Base-by-base conservation (phyloP, 2,797 vertebrate species). In the Paguma larvata region DNA sequence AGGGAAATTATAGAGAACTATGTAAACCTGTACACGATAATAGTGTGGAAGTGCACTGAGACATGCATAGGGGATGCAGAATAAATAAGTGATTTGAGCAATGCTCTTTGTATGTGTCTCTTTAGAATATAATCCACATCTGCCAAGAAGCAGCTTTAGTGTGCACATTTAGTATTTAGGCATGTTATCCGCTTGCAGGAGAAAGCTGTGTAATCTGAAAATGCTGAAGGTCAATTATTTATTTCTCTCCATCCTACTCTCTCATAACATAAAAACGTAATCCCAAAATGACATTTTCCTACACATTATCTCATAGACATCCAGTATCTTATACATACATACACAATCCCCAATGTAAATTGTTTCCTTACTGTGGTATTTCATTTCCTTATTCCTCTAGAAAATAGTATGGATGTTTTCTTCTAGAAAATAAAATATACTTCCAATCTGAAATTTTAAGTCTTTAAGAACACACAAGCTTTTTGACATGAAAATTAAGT, bases 201-300 rank as follows among this genome's bases (percentile, higher is more conserved):
- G 65, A 97, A 85, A 63, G 34, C 41, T 32, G 10, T 44, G 5
- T 65, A 96, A 93, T 93, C 38, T 92, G 85, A 91, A 94, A 97
- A 88, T 34, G 80, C 41, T 59, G 63, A 94, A 25, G 85, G 97
- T 82, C 95, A 75, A 51, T 75, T 89, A 88, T 65, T 93, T 85
- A 79, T 93, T 48, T 65, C 53, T 89, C 65, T 92, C 59, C 95
- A 85, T 92, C 53, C 34, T 72, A 73, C n/a, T 85, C 65, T 73
- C 93, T 83, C 27, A 62, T 21, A 91, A 78, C 53, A 73, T 63
- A 90, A 93, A 95, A 96, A 46, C 41, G 18, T 70, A 91, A 94
- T 75, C 70, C 85, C 84, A 41, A 89, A 97, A 89, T 97, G 94
- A 86, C 91, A 97, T 95, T 95, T 97, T 65, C n/a, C 67, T 80